Base-by-base conservation (phyloP, 2,888 invertebrate genomes). In the Tipula unca region DNA sequence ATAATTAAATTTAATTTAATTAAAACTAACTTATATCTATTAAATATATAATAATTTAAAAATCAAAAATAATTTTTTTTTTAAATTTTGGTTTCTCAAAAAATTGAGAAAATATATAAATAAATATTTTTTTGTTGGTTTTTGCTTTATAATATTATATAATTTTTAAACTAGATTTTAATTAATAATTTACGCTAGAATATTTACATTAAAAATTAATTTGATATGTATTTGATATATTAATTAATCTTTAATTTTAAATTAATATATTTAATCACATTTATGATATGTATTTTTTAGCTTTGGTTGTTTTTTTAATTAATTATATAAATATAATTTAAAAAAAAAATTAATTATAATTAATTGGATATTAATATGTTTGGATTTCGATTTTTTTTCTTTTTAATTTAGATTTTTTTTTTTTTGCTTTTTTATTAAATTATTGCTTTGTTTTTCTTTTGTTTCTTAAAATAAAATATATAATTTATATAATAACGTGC, bases 361-460 rank as follows among this genome's bases (percentile, higher is more conserved):
- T 69, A 69, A 69, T 69, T 69, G 25, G 69, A 25, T 69, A 69
- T 69, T 69, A 69, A 69, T 69, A 69, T 69, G 69, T 69, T 69
- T 69, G 69, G 69, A 25, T 69, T 69, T 69, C 69, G 69, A 69
- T 25, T 69, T 48, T 48, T n/a, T 39, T 69, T 48, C n/a, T n/a
- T 39, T 69, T 25, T 25, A 69, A 69, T 69, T 69, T 25, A 10
- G 4, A 48, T 17, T 48, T 17, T 17, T 39, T 17, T 48, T 48
- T 17, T 17, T 48, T 48, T 48, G 4, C 17, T 48, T 48, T 5
- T 69, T 69, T 10, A 69, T 25, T 69, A 69, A 69, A 69, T 69
- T 69, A 69, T 69, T 69, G 69, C 69, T 69, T 69, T 69, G 69
- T 69, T 69, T 69, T 25, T 69, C 69, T 69, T 69, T 69, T 69